Conservation (phyloP, 1,140 invertebrate genomes). For the Xylocopa sonorina region DNA sequence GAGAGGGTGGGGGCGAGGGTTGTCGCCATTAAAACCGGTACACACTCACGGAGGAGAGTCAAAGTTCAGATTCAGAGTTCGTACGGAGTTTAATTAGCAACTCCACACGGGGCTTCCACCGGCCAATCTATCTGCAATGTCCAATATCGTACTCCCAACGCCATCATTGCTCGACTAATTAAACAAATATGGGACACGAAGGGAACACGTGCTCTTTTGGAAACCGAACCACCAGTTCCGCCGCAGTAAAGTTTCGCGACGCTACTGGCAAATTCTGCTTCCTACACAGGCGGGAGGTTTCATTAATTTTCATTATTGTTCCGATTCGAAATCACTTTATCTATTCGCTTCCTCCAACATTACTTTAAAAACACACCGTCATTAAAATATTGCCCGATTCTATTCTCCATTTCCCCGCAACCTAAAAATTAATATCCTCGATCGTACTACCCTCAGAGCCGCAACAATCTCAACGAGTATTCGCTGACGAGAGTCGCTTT, state of each 20-base stretch:
- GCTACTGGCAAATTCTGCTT: background rate
- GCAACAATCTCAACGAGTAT: too few relatives aligned
- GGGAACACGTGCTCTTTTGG: conserved; percentile 13
- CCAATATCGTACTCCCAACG: conserved; percentile 49
- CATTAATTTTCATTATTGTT: too few relatives aligned
- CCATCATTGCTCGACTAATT: conserved; percentile 67
- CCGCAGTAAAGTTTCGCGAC: background rate
- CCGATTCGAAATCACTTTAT: too few relatives aligned
- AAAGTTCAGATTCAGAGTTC: conserved; percentile 49
- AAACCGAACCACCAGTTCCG: conserved; percentile 15
- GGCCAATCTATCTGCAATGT: conserved; percentile 74
- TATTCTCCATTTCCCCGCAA: too few relatives aligned
- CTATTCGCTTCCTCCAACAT: too few relatives aligned
- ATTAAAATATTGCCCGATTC: too few relatives aligned
- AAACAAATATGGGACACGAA: conserved; percentile 70
- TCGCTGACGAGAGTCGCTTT: background rate
- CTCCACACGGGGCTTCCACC: conserved; percentile 64
- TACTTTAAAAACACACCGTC: too few relatives aligned
- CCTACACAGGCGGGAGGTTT: background rate
- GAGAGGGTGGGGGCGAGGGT: background rate
- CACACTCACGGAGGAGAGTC: conserved; percentile 26
- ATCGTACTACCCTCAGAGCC: too few relatives aligned
- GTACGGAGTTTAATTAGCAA: conserved; percentile 73
- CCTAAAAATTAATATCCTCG: too few relatives aligned
- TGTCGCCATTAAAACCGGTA: conserved; percentile 31